A percentile compares a stretch with the other conserved stretches of the same genome.
Conservation (phyloP, 2,797 vertebrate genomes). For the Brachymystax lenok region DNA sequence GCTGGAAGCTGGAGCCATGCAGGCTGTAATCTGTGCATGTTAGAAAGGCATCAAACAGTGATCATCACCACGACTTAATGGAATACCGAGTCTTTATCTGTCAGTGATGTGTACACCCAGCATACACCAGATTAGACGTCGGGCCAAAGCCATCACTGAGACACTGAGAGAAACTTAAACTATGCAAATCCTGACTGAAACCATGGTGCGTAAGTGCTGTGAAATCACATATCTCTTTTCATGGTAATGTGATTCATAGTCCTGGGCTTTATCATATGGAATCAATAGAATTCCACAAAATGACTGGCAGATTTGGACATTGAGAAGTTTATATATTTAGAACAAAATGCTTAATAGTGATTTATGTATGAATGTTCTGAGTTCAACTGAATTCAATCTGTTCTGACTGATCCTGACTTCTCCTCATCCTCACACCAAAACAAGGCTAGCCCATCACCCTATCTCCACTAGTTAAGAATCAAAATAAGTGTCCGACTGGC, state of each 20-base stretch:
- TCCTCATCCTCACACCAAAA: neutral
- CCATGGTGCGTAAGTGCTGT: conserved; percentile 25
- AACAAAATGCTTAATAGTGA: neutral
- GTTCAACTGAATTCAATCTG: neutral
- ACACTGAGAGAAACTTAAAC: conserved; percentile 50
- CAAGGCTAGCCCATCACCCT: neutral
- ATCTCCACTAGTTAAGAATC: neutral
- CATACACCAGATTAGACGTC: conserved; percentile 49
- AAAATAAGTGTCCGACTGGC: neutral
- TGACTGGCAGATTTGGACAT: conserved; percentile 9
- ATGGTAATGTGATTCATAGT: conserved; percentile 45
- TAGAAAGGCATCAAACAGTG: conserved; percentile 30
- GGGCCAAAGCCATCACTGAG: conserved; percentile 41
- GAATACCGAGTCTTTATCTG: conserved; percentile 33
- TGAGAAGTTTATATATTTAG: neutral
- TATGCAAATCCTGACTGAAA: conserved; percentile 63
- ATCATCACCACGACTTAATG: conserved; percentile 17
- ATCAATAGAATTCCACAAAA: conserved; percentile 11
- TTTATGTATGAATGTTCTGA: neutral
- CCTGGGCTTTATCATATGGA: conserved; percentile 31
- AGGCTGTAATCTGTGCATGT: conserved; percentile 31
- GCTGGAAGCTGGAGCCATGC: neutral
- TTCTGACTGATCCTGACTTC: neutral
- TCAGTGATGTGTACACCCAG: conserved; percentile 40
- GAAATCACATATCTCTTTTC: conserved; percentile 46